These are phyloP conservation scores for Helicolenus hilgendorfi DNA, from an alignment of 2,797 vertebrate genomes.

Conservation along the genomic window DNA sequence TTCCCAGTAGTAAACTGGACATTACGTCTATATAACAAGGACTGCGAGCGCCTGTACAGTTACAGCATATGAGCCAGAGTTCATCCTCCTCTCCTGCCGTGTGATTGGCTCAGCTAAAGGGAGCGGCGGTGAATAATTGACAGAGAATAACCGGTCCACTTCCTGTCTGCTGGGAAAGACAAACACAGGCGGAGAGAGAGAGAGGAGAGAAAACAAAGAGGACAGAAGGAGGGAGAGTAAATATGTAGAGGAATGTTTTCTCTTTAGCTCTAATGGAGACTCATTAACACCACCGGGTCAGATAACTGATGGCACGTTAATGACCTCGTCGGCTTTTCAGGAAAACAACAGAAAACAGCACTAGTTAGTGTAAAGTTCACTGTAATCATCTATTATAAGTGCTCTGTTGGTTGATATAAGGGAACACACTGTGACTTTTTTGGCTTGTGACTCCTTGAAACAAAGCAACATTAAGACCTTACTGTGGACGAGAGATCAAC, in stretches of 20 bases:
- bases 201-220: conserved; percentile 20
- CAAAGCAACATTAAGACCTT: neutral
- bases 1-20: neutral
- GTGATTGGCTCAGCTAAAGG: conserved; percentile 23
- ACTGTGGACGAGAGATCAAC: neutral
- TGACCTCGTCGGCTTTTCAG: neutral
- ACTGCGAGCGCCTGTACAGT: neutral
- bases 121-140: conserved; percentile 55
- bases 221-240: conserved; percentile 7
- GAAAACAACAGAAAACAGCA: neutral
- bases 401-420: neutral
- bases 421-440: neutral
- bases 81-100: neutral
- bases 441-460: neutral
- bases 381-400: neutral
- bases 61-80: neutral
- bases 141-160: conserved; percentile 38
- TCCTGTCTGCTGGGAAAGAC: conserved; percentile 81
- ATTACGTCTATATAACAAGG: neutral
- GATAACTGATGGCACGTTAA: neutral
- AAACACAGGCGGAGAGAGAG: conserved; percentile 55
- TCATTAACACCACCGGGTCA: conserved; percentile 47
- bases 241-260: conserved; percentile 46
- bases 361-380: no score
- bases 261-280: conserved; percentile 46